Conservation (phyloP, 2,797 vertebrate species). For the Esox lucius region DNA sequence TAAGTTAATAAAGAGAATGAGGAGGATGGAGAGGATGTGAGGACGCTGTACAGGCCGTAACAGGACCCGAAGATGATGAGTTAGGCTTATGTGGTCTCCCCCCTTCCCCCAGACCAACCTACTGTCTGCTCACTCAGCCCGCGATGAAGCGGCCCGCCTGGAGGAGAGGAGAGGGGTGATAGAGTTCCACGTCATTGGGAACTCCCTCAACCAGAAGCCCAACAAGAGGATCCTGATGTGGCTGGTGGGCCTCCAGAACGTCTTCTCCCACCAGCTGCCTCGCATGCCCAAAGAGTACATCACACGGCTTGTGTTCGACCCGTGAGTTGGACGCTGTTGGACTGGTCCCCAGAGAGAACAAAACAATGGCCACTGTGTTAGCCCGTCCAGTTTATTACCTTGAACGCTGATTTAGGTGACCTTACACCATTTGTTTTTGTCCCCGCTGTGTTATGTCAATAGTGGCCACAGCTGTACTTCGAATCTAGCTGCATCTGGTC, state of each 20-base stretch:
- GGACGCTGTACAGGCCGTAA: not conserved
- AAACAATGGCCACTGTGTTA: not conserved
- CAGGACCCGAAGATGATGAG: not conserved
- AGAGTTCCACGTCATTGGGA: conserved; percentile 95
- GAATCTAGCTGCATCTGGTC: not conserved
- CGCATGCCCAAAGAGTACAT: conserved; percentile 99
- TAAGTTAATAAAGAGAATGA: not conserved
- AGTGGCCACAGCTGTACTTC: not conserved
- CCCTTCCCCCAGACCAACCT: conserved; percentile 83
- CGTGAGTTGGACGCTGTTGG: conserved; percentile 76
- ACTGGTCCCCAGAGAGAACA: not conserved
- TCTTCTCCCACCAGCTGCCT: conserved; percentile 96
- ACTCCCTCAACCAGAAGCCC: conserved; percentile 95
- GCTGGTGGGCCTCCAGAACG: conserved; percentile 97
- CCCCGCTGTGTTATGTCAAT: not conserved
- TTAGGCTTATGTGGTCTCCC: not conserved
- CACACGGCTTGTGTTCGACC: conserved; percentile 96
- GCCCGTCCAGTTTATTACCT: too few relatives aligned
- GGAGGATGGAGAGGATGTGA: not conserved
- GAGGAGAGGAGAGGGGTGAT: conserved; percentile 95
- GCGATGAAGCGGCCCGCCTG: conserved; percentile 91
- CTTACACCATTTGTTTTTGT: not conserved
- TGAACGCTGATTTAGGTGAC: too few relatives aligned
- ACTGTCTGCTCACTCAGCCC: conserved; percentile 90
- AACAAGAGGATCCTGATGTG: conserved; percentile 98